Percentiles rank a stretch among this genome's conserved stretches.
These are phyloP conservation scores for Drosophila pruinosa DNA, from an alignment of 1,140 invertebrate genomes.

Conservation along the genomic window DNA sequence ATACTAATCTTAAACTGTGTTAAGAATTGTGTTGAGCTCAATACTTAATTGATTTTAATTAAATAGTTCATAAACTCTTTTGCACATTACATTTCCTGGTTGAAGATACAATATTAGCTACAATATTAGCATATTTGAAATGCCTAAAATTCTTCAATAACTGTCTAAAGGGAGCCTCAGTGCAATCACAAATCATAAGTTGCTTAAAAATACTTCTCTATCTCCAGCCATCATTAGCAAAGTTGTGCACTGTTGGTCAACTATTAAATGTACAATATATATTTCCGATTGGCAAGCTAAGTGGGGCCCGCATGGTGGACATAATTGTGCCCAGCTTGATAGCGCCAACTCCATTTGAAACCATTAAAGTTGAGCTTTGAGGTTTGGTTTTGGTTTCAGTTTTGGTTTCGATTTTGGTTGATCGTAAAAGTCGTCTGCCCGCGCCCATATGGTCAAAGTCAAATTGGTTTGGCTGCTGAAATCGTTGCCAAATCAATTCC, in stretches of 20 bases:
- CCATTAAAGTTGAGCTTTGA: constrained; percentile 38
- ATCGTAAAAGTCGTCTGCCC: constrained; percentile 52
- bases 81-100: no score
- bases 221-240: neutral
- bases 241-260: neutral
- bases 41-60: no score
- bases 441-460: constrained; percentile 70
- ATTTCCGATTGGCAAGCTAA: neutral
- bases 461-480: constrained; percentile 37
- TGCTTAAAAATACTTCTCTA: neutral
- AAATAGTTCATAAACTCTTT: no score
- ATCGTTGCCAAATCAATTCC: constrained; percentile 76
- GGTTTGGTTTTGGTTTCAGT: neutral
- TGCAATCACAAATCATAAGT: no score
- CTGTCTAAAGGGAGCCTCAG: no score
- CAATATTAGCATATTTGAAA: no score
- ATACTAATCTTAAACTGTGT: no score
- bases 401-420: constrained; percentile 8
- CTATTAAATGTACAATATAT: no score
- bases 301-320: constrained; percentile 35
- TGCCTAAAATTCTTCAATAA: no score
- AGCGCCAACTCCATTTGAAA: constrained; percentile 33
- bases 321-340: constrained; percentile 53
- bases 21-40: no score
- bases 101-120: no score